Evolutionary conservation across 2,113 vertebrate genomes (phyloP).

Genomic region (Corvus cornix): DNA sequence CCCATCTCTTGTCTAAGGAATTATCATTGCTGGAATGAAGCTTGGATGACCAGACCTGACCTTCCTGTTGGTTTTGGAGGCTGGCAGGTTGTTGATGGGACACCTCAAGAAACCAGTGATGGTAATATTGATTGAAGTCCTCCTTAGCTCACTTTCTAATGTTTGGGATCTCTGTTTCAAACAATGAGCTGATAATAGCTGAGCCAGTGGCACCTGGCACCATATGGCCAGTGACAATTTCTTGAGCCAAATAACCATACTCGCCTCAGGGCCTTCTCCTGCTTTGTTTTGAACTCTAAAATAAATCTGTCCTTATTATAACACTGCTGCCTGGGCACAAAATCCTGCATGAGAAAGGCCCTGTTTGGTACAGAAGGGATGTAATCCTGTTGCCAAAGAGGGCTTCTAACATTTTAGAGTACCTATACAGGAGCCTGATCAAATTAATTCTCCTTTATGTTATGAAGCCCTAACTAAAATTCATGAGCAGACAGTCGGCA

Average conservation of each 20-base stretch:
- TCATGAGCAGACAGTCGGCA: not conserved
- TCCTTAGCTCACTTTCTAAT: not conserved
- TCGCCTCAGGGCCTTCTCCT: not conserved
- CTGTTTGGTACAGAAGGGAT: not conserved
- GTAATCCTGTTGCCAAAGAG: not conserved
- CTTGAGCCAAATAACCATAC: not conserved
- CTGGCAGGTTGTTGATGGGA: conserved; percentile 95
- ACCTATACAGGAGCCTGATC: not conserved
- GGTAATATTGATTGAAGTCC: conserved; percentile 71
- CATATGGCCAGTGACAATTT: not conserved
- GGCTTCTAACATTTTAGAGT: not conserved
- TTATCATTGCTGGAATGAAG: conserved; percentile 98
- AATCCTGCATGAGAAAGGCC: not conserved
- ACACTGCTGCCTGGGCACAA: not conserved
- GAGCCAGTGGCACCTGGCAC: not conserved
- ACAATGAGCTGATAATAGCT: not conserved
- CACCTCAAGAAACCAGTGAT: conserved; percentile 96
- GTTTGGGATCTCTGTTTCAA: not conserved
- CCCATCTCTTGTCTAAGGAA: conserved; percentile 80
- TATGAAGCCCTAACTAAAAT: not conserved
- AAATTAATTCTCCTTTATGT: not conserved
- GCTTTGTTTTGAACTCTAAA: not conserved
- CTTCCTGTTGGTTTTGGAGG: conserved; percentile 92
- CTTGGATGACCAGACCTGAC: conserved; percentile 93
- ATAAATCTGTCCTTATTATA: not conserved